phyloP scores from a whole-genome alignment of 2,797 vertebrate species.

The Paedocypris micromegethes region DNA sequence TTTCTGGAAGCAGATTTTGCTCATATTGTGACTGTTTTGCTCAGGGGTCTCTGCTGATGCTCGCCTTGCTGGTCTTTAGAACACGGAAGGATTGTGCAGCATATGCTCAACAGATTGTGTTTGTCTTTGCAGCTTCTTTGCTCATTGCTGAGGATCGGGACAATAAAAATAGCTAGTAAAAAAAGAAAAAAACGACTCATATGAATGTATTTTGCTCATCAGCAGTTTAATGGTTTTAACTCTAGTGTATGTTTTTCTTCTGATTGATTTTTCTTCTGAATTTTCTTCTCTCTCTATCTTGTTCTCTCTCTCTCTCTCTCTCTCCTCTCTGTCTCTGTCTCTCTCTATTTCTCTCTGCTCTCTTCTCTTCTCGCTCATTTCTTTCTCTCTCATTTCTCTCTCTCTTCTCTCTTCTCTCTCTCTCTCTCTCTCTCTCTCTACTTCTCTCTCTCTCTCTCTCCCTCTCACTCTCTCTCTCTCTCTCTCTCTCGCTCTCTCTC shows the following conservation, averaged over 20 bases:
- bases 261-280: not conserved
- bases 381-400: no score
- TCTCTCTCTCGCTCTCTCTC: no score
- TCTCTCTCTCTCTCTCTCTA: no score
- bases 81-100: constrained; percentile 17
- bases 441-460: no score
- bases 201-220: constrained; percentile 19
- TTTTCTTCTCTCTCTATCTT: not conserved
- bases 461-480: no score
- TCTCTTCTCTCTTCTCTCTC: no score
- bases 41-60: constrained; percentile 20
- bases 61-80: constrained; percentile 14
- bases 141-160: constrained; percentile 13
- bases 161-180: constrained; percentile 16
- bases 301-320: no score
- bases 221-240: not conserved
- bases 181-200: constrained; percentile 1
- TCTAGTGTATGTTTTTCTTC: constrained; percentile 1
- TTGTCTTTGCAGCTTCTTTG: constrained; percentile 18
- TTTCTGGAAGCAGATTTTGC: not conserved
- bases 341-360: no score
- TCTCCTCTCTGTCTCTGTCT: no score
- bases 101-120: constrained; percentile 40
- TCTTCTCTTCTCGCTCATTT: no score
- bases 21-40: constrained; percentile 29